Base-by-base conservation (phyloP, 1,140 invertebrate species). In the Anagrus nilaparvatae region DNA sequence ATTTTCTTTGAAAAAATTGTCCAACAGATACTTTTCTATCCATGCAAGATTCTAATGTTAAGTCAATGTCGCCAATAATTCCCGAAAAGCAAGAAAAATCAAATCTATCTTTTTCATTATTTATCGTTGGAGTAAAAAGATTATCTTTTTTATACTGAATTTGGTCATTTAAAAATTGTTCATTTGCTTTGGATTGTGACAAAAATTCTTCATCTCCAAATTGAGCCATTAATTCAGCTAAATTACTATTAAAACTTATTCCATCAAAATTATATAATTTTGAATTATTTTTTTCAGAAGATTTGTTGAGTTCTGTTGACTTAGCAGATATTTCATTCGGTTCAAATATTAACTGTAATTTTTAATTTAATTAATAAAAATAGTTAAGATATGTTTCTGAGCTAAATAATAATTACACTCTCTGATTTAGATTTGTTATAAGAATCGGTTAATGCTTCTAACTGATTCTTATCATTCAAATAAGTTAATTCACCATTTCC, bases 71-170 rank as follows among this genome's bases (percentile, higher is more conserved):
- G n/a, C 60, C 63, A 5, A 63, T 55, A 14, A 63, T 50, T 38
- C 63, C 63, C 33, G 63, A 66, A 28, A 66, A 60, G 30, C 58
- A 57, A 4, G 56, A 56, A 4, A 62, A 47, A 23, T 61, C 49
- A 18, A 63, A 47, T 34, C 50, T 39, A n/a, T 52, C 46, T 28
- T 58, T 60, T 33, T 50, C 51, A 6, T 35, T 36, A 33, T 29
- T 24, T 4, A 20, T 25, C 10, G 58, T 46, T 24, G 53, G 10
- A 10, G 40, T 32, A 29, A 46, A 50, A 4, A 50, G 35, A 5
- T 38, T 31, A 48, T 55, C 47, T 40, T 62, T 55, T 13, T 51
- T 46, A 49, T 54, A 61, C 1, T 48, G 59, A n/a, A 46, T 12
- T 48, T 63, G 53, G 50, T 65, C 60, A 18, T 44, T 43, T n/a